Conservation (phyloP, 2,113 vertebrate genomes). For the Alethe castanea region DNA sequence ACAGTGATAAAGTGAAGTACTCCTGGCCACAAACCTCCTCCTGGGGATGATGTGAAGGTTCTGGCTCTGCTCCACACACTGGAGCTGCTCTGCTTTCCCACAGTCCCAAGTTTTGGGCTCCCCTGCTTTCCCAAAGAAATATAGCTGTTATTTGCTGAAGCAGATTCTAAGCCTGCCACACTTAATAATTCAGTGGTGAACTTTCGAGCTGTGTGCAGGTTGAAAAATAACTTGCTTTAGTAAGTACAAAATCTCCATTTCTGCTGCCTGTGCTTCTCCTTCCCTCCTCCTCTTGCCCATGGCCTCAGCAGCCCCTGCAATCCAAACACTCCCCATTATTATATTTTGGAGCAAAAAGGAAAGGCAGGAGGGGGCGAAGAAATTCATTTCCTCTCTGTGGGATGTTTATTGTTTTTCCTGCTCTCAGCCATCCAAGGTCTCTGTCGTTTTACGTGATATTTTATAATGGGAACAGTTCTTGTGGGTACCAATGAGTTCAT, state of each 20-base stretch:
- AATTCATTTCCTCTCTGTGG: constrained; percentile 29
- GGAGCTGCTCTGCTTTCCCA: not conserved
- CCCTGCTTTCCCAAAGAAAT: not conserved
- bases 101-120: not conserved
- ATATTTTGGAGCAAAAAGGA: not conserved
- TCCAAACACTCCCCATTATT: constrained; percentile 12
- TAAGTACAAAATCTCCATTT: constrained; percentile 54
- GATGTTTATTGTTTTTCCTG: constrained; percentile 54
- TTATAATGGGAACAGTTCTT: constrained; percentile 37
- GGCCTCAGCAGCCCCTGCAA: constrained; percentile 11
- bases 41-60: not conserved
- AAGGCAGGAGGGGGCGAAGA: not conserved
- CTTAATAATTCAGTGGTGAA: constrained; percentile 67
- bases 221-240: constrained; percentile 60
- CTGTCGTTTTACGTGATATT: not conserved
- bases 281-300: not conserved
- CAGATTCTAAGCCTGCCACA: constrained; percentile 14
- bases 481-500: constrained; percentile 18
- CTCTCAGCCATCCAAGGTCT: constrained; percentile 18
- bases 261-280: not conserved
- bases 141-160: not conserved
- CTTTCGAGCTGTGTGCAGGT: not conserved
- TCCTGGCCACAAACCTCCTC: not conserved
- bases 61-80: not conserved
- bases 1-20: not conserved